A percentile compares a stretch with the other conserved stretches of the same genome.
Evolutionary conservation across 1,140 invertebrate species (phyloP).

Genomic region (Kradibia gibbosae): DNA sequence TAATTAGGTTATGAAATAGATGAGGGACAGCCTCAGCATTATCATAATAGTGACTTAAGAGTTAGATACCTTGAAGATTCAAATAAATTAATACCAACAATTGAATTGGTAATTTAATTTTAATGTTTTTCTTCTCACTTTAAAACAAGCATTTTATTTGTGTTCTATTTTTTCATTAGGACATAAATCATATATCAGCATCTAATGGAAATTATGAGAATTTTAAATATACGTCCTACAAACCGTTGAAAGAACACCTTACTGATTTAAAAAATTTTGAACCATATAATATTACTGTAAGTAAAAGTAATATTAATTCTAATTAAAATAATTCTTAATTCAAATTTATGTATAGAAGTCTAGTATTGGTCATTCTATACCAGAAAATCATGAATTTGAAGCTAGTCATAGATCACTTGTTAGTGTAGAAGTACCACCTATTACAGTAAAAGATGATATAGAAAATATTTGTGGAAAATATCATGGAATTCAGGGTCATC

Average conservation of each 20-base stretch:
- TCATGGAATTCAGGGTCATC: conserved; percentile 95
- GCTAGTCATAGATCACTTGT: conserved; percentile 84
- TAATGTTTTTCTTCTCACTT: background rate
- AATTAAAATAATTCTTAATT: conserved; percentile 50
- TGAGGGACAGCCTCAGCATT: conserved; percentile 63
- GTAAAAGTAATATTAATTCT: conserved; percentile 52
- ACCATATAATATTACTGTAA: conserved; percentile 83
- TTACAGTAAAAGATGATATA: conserved; percentile 79
- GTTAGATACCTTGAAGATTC: conserved; percentile 77
- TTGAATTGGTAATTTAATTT: conserved; percentile 76
- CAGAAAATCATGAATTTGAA: conserved; percentile 70
- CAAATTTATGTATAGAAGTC: conserved; percentile 50
- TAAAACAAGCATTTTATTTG: conserved; percentile 55
- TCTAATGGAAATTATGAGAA: conserved; percentile 86
- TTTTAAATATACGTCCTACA: conserved; percentile 81
- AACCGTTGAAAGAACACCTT: conserved; percentile 82
- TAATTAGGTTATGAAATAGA: conserved; percentile 60
- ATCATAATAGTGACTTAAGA: conserved; percentile 79
- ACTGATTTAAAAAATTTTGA: conserved; percentile 83
- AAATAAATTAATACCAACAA: conserved; percentile 77
- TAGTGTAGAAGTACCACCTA: conserved; percentile 83
- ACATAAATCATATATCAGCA: conserved; percentile 73
- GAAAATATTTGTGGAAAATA: conserved; percentile 83
- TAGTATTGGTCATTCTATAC: conserved; percentile 53
- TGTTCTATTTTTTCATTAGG: conserved; percentile 68